Conservation (phyloP, 2,797 vertebrate species). For the Melopsittacus undulatus region DNA sequence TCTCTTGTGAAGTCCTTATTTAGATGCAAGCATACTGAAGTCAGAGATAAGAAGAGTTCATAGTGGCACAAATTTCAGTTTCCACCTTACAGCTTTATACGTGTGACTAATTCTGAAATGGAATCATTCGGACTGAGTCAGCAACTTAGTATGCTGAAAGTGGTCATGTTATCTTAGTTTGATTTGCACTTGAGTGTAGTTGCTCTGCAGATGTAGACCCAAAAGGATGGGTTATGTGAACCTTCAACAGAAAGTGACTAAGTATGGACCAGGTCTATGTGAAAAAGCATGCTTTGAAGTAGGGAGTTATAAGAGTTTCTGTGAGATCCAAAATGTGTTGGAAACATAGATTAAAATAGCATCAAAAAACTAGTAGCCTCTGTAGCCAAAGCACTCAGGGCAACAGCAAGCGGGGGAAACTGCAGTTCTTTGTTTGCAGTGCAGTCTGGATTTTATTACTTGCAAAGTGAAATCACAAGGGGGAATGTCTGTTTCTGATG, state of each 20-base stretch:
- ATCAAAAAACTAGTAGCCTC: background rate
- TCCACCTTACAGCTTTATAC: background rate
- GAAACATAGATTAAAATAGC: background rate
- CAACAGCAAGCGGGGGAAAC: background rate
- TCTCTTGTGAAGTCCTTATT: background rate
- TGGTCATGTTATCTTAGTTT: background rate
- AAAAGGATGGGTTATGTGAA: background rate
- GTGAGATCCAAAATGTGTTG: background rate
- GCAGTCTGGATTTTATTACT: constrained; percentile 50
- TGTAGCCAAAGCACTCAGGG: background rate
- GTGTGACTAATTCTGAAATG: constrained; percentile 3
- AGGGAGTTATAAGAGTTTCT: background rate
- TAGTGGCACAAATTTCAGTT: background rate
- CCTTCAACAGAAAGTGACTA: background rate
- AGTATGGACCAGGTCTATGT: background rate
- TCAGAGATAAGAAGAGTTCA: background rate
- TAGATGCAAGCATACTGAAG: background rate
- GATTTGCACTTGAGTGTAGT: background rate
- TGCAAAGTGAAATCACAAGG: constrained; percentile 16
- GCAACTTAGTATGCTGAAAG: background rate
- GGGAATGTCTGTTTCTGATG: constrained; percentile 14
- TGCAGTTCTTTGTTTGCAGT: constrained; percentile 12
- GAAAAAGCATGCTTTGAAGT: background rate
- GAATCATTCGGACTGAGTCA: constrained; percentile 7
- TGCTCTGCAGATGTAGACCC: background rate